Base-by-base conservation (phyloP, 1,140 invertebrate genomes). In the Luehdorfia chinensis region DNA sequence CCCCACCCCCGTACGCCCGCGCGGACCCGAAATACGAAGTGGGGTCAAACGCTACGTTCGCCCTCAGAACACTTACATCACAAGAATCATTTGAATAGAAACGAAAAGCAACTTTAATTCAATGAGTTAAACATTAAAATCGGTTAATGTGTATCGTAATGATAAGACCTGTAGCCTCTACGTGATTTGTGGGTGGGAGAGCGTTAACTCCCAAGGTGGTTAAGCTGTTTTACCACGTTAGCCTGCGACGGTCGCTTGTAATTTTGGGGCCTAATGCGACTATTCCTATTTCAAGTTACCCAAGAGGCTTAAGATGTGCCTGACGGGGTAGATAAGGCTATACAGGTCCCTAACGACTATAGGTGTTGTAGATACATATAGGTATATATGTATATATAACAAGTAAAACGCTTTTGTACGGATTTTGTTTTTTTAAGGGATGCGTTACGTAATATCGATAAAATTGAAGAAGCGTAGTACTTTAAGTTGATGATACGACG, bases 191-290 rank as follows among this genome's bases (percentile, higher is more conserved):
- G 62, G 58, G 66, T 53, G 60, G 59, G 44, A 65, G 67, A 61
- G 64, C 66, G 67, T 70, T 70, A 74, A 51, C 58, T 73, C 77
- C 67, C 69, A 67, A 75, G 75, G 75, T 79, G 73, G 77, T 74
- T 71, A 68, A 73, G 64, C 72, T 67, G 59, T 75, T 78, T 84
- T 67, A 84, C 80, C 80, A 84, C 80, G 80, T 81, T 81, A 81
- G 79, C 67, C 77, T 66, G 75, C 75, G 79, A 84, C 79, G 78
- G 76, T 79, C 73, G 73, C 75, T 72, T 83, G 77, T 78, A 85
- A 83, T 85, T 85, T 81, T 75, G 73, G 72, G 60, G 68, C 72
- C 78, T 85, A 83, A 85, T 85, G 77, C 78, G 75, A 75, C 81
- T 81, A 81, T 83, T 84, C 73, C 76, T 84, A 85, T 80, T 81